Percentiles rank a stretch among this genome's conserved stretches.
Evolutionary conservation across 37 sponge, comb jelly and placozoan species (phyloP).

Genomic region (Trichoplax adhaerens): DNA sequence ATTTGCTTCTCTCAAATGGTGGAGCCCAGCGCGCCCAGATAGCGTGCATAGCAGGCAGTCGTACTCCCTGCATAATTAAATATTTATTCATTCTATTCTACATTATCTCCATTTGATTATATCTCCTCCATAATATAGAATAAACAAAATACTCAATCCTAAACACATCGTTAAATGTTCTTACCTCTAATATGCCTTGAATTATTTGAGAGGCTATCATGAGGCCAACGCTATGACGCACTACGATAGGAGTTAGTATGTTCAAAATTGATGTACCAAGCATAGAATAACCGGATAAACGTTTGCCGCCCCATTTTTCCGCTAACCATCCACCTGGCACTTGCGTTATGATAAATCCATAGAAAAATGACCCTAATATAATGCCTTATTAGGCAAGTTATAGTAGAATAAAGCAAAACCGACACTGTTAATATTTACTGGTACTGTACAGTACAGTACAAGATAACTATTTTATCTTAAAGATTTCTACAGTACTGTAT

Average conservation of each 20-base stretch:
- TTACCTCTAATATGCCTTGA: slow-evolving; percentile 84
- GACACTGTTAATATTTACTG: no score
- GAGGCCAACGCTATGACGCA: slow-evolving; percentile 21
- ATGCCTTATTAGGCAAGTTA: slow-evolving; percentile 30
- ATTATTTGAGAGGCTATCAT: slow-evolving; percentile 58
- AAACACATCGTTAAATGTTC: neutral
- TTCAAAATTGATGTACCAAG: slow-evolving; percentile 61
- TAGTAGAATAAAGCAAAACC: no score
- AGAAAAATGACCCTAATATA: slow-evolving; percentile 74
- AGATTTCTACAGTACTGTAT: no score
- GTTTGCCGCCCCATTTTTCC: slow-evolving; percentile 47
- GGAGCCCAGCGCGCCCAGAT: slow-evolving; percentile 89
- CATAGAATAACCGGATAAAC: slow-evolving; percentile 61
- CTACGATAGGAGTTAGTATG: slow-evolving; percentile 70
- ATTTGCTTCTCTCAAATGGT: slow-evolving; percentile 48
- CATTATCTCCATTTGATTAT: no score
- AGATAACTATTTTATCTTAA: no score
- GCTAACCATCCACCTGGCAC: slow-evolving; percentile 84
- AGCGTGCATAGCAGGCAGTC: slow-evolving; percentile 82
- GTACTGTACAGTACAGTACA: no score
- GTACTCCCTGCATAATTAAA: slow-evolving; percentile 52
- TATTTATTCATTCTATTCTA: no score
- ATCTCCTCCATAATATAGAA: no score
- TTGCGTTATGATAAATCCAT: slow-evolving; percentile 83
- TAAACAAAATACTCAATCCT: no score